These are phyloP conservation scores for Equus przewalskii DNA, from an alignment of 2,113 vertebrate genomes.

Conservation along the genomic window DNA sequence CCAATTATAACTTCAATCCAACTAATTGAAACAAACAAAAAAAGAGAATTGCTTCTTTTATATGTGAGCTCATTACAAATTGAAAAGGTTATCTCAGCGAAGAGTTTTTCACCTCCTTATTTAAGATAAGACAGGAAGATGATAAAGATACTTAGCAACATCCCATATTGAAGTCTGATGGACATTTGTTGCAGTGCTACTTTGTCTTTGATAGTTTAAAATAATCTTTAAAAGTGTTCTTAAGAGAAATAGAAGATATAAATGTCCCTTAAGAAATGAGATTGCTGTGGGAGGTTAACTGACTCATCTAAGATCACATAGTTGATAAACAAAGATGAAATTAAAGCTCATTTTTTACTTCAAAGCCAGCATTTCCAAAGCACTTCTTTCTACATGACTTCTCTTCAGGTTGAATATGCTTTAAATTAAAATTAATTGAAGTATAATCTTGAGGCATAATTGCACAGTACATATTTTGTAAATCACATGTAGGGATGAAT, in stretches of 20 bases:
- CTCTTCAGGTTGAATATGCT: neutral
- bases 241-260: neutral
- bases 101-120: neutral
- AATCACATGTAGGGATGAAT: neutral
- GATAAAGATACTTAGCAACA: neutral
- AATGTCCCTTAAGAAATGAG: neutral
- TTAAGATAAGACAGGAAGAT: neutral
- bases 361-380: slow-evolving; percentile 1
- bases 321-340: neutral
- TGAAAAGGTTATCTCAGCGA: neutral
- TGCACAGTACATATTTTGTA: neutral
- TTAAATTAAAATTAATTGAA: slow-evolving; percentile 14
- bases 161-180: neutral
- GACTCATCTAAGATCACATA: neutral
- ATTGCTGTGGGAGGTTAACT: neutral
- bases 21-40: neutral
- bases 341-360: neutral
- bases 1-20: slow-evolving; percentile 9
- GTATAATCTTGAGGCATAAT: neutral
- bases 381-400: neutral
- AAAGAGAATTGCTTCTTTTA: neutral
- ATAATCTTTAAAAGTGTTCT: neutral
- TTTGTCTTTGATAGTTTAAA: neutral
- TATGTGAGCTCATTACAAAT: neutral
- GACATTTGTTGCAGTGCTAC: neutral